Evolutionary conservation across 2,113 vertebrate species (phyloP).

Genomic region (Syrmaticus mikado): DNA sequence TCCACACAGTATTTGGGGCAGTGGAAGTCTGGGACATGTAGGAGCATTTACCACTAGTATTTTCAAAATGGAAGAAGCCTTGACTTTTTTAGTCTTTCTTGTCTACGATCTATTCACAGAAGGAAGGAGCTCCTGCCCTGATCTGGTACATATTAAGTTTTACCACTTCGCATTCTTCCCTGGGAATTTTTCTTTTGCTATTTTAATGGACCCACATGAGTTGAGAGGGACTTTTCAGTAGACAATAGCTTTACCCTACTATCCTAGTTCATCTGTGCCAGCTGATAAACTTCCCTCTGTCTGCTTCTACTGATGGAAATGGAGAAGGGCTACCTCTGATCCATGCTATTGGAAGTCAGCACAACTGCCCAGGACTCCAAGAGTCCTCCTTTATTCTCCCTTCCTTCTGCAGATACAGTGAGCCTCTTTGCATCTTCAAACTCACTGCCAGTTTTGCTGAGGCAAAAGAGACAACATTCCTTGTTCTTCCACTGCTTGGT

Average conservation of each 20-base stretch:
- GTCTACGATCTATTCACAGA: not conserved
- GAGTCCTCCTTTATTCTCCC: not conserved
- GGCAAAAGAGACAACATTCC: not conserved
- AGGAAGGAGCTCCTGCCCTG: not conserved
- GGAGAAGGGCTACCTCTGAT: not conserved
- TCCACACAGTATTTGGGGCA: not conserved
- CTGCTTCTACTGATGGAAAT: not conserved
- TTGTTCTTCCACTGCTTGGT: not conserved
- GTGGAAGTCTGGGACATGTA: not conserved
- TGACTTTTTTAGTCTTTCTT: not conserved
- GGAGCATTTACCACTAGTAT: not conserved
- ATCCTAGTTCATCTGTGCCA: not conserved
- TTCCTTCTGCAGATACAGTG: not conserved
- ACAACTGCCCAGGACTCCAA: not conserved
- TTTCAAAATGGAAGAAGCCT: not conserved
- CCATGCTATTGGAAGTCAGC: not conserved
- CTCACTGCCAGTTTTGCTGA: not conserved
- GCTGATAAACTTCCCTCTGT: not conserved
- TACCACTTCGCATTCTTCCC: not conserved
- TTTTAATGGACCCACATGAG: slow-evolving; percentile 7
- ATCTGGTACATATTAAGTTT: not conserved
- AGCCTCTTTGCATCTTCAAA: accelerated
- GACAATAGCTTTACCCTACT: not conserved
- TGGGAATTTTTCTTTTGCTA: slow-evolving; percentile 11
- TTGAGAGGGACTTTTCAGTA: not conserved